A percentile compares a stretch with the other conserved stretches of the same genome.
Evolutionary conservation across 2,888 invertebrate genomes (phyloP).

Genomic region (Neoitamus cyanurus): DNA sequence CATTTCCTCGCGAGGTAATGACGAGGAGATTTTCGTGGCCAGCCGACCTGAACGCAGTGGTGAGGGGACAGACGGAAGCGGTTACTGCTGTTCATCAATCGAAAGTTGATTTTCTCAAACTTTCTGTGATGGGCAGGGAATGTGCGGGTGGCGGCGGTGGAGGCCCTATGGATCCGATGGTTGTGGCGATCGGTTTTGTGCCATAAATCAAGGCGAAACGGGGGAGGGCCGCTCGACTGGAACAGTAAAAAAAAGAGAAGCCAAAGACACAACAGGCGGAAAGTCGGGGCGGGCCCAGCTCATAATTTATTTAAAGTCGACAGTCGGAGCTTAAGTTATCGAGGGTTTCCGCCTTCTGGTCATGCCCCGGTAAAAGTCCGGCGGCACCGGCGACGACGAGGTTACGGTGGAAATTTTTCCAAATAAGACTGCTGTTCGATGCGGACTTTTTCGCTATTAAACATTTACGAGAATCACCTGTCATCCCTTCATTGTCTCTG

Average conservation of each 20-base stretch:
- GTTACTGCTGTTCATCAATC: neutral
- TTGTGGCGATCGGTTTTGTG: neutral
- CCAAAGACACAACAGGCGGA: neutral
- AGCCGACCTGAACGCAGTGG: neutral
- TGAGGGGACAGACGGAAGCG: neutral
- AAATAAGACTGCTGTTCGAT: neutral
- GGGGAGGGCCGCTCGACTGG: slow-evolving; percentile 24
- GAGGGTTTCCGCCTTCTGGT: slow-evolving; percentile 34
- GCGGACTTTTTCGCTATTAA: slow-evolving; percentile 16
- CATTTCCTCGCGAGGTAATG: slow-evolving; percentile 22
- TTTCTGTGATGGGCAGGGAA: neutral
- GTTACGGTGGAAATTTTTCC: neutral
- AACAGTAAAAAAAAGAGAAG: slow-evolving; percentile 19
- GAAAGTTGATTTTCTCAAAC: neutral
- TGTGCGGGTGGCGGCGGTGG: neutral
- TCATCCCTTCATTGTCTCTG: slow-evolving; percentile 36
- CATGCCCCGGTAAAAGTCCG: neutral
- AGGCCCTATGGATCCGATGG: neutral
- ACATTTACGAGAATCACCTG: slow-evolving; percentile 36
- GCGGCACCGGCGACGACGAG: neutral
- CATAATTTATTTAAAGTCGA: slow-evolving; percentile 41
- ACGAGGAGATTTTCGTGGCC: slow-evolving; percentile 24
- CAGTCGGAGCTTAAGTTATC: slow-evolving; percentile 12
- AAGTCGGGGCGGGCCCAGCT: neutral
- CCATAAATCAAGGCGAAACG: slow-evolving; percentile 26